phyloP scores from a whole-genome alignment of 2,888 invertebrate species.

The Lasioglossum figueresi region DNA sequence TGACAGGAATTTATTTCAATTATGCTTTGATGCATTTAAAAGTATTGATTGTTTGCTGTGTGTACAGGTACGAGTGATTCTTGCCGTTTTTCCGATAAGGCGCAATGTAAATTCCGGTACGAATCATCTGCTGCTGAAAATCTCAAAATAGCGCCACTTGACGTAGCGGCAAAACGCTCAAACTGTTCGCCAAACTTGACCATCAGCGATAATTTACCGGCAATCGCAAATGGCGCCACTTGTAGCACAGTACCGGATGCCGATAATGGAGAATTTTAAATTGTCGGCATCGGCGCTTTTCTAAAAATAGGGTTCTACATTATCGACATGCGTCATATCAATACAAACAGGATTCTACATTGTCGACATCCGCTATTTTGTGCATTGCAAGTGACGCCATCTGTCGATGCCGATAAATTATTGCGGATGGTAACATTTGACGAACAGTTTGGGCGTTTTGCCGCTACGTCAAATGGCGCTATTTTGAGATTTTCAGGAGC shows the following conservation, averaged over 20 bases:
- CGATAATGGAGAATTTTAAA: too few relatives aligned
- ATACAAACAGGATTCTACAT: too few relatives aligned
- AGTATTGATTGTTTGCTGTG: not conserved
- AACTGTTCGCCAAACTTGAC: not conserved
- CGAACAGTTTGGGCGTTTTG: not conserved
- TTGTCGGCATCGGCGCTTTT: too few relatives aligned
- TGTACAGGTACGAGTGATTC: not conserved
- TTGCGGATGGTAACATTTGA: not conserved
- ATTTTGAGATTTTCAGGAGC: not conserved
- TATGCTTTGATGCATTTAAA: not conserved
- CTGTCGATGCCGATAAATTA: too few relatives aligned
- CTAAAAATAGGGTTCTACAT: too few relatives aligned
- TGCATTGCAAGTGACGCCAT: too few relatives aligned
- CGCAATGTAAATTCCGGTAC: not conserved
- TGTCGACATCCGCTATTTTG: too few relatives aligned
- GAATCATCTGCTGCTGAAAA: not conserved
- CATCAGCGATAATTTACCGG: not conserved
- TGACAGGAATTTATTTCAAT: not conserved
- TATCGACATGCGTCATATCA: too few relatives aligned
- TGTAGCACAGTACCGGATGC: too few relatives aligned
- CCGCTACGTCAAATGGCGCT: not conserved
- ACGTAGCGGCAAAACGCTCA: not conserved
- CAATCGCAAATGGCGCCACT: too few relatives aligned
- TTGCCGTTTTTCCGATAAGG: not conserved
- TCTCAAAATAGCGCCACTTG: not conserved